Conservation (phyloP, 2,113 vertebrate genomes). For the Puntigrus tetrazona region DNA sequence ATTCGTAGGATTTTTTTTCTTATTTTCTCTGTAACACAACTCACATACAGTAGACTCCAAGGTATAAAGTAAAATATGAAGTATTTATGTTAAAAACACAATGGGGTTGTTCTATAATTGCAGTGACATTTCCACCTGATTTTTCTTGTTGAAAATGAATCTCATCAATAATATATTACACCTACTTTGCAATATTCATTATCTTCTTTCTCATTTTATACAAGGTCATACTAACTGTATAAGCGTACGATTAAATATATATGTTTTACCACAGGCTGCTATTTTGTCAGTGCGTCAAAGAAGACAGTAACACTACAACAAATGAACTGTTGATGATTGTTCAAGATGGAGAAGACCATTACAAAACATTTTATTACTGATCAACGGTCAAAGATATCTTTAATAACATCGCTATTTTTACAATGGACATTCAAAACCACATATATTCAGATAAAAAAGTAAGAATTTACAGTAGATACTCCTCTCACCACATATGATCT, state of each 20-base stretch:
- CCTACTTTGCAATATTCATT: not conserved
- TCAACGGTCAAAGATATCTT: not conserved
- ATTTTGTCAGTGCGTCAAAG: not conserved
- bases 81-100: conserved; percentile 2
- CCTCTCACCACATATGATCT: not conserved
- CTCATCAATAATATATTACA: conserved; percentile 6
- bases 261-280: not conserved
- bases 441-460: not conserved
- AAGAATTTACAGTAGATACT: not conserved
- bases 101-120: not conserved
- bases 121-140: not conserved
- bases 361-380: not conserved
- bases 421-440: not conserved
- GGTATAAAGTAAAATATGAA: not conserved
- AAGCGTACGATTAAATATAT: not conserved
- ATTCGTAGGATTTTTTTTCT: not conserved
- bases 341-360: not conserved
- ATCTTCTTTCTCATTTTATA: not conserved
- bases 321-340: not conserved
- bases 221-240: not conserved
- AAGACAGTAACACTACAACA: not conserved
- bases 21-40: not conserved
- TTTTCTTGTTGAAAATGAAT: not conserved
- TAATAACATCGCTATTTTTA: not conserved
- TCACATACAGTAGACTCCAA: not conserved